Evolutionary conservation across 2,797 vertebrate genomes (phyloP), one percentile per base, ranked within the genome.

Genomic region (Adrianichthys oophorus): DNA sequence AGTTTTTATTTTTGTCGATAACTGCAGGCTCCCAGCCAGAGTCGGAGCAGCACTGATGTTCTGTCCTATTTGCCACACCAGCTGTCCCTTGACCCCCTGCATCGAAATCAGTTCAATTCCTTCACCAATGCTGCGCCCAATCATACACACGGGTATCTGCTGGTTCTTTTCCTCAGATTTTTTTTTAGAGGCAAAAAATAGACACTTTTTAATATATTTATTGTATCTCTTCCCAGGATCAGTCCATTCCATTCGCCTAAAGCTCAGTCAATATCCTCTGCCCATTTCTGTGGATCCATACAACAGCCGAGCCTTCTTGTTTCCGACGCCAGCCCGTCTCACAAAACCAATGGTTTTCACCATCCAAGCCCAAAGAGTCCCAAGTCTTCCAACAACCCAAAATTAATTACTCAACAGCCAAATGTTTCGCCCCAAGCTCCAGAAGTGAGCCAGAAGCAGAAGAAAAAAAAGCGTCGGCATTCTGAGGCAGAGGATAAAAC

Each of bases 1-100:
- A 95, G 95, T 95, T 96, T 96, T 97, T 97, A 95, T 98, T 98
- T 97, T 92, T 98, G 94, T 98, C 95, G 72, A 96, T 97, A 95
- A 96, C 95, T 97, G 90, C 96, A 99, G 96, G 96, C 92, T 93
- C 91, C 62, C 91, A 91, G 75, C 59, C 87, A 78, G 94, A 95
- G 89, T 91, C 92, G 57, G 91, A 95, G 86, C 88, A 61, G 88
- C 93, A 95, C 74, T 95, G 95, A 96, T 84, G 84, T 68, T 88
- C 82, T 66, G 46, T 66, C 87, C 73, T 87, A 74, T 69, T 88
- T 76, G 76, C 89, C 89, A 78, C 87, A 74, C 89, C 90, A 91
- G 79, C 87, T 86, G 70, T 81, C 82, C 80, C 86, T 90, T 80
- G 92, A 89, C 78, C 86, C 81, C 84, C 83, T 68, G 78, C 84